Percentiles rank a stretch among this genome's conserved stretches.
Evolutionary conservation across 2,797 vertebrate genomes (phyloP).

Genomic region (Craterocephalus amniculus): DNA sequence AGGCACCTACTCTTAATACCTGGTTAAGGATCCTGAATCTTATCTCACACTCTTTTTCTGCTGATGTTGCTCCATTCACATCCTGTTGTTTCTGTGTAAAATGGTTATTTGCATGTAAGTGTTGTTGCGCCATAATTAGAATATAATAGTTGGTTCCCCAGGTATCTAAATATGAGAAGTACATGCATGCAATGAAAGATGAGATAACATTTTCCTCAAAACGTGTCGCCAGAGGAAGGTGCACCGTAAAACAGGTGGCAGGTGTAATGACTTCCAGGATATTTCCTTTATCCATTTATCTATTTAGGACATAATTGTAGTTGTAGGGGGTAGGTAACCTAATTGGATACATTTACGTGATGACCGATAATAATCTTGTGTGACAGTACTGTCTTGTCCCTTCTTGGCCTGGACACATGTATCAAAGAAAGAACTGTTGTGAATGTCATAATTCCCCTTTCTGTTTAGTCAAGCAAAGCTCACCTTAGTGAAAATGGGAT

Average conservation of each 20-base stretch:
- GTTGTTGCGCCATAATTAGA: slow-evolving; percentile 1
- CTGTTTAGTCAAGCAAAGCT: slow-evolving; percentile 50
- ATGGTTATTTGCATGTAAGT: background rate
- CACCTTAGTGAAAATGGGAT: slow-evolving; percentile 55
- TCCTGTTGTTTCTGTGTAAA: slow-evolving; percentile 17
- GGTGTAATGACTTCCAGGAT: background rate
- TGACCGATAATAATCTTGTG: slow-evolving; percentile 3
- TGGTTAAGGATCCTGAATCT: slow-evolving; percentile 44
- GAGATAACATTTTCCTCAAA: slow-evolving; percentile 11
- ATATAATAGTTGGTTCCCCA: background rate
- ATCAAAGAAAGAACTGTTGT: slow-evolving; percentile 43
- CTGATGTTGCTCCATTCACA: slow-evolving; percentile 29
- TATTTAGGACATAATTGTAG: background rate
- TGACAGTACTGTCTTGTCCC: slow-evolving; percentile 2
- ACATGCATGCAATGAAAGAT: background rate
- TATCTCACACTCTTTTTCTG: slow-evolving; percentile 46
- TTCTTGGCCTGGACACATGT: slow-evolving; percentile 10
- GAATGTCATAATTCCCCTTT: slow-evolving; percentile 29
- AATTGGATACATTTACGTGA: background rate
- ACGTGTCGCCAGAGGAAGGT: background rate
- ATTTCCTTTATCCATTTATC: background rate
- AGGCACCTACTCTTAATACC: slow-evolving; percentile 37
- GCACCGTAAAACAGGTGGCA: background rate
- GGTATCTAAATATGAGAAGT: background rate
- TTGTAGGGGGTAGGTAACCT: background rate